Base-by-base conservation (phyloP, 2,113 vertebrate species). In the Chlorocebus sabaeus region DNA sequence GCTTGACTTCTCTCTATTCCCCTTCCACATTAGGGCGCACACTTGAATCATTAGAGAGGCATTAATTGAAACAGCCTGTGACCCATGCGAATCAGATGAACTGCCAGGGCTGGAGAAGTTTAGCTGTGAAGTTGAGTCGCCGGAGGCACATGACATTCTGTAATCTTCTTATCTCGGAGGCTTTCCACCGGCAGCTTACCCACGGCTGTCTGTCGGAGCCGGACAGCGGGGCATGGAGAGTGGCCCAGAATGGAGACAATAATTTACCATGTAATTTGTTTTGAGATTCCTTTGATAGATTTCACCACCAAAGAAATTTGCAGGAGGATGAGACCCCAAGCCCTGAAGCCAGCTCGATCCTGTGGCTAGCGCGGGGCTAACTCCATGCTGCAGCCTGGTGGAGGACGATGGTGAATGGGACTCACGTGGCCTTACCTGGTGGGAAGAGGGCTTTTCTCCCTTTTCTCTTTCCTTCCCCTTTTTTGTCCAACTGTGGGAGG, bases 221-320 rank as follows among this genome's bases (percentile, higher is more conserved):
- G 93, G 97, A 96, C 94, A 94, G 93, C 90, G 94, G 96, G 97
- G 95, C 97, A 94, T 82, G 68, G 87, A 78, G 73, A 87, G 94
- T 32, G 70, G 97, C 95, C 97, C 94, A 87, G 67, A 91, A 93
- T 93, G 73, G 95, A 96, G 97, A 98, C 97, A 43, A 93, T 98
- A 94, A 98, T 98, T 98, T 52, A 98, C 98, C 98, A 91, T 98
- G 98, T 96, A 96, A 97, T 98, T 98, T 98, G 94, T 97, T 97
- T 95, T 67, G 97, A 98, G 97, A 98, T 98, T 97, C 97, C 98
- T 98, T 98, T 98, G 98, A 98, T 98, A 97, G 96, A 80, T 98
- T 98, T 98, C 93, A 94, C 94, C 97, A 22, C 95, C 82, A 91
- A 90, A 96, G 98, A 98, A 89, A 98, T 98, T 97, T 98, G 96